Percentiles rank a stretch among this genome's conserved stretches.
Conservation (phyloP, 1,140 invertebrate species). For the Sitodiplosis mosellana region DNA sequence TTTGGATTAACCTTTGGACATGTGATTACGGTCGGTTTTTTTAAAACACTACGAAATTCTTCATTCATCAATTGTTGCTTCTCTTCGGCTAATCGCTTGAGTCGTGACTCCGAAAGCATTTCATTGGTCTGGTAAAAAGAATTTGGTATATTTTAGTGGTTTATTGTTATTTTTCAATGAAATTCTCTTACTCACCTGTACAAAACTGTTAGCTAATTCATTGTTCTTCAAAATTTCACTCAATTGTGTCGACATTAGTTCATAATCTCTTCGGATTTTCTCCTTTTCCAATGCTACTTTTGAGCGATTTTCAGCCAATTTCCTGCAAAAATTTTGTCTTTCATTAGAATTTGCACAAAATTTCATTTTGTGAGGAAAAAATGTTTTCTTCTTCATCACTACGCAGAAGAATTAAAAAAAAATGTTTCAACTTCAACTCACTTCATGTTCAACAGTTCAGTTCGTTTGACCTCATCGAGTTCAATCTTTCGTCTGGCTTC, state of each 20-base stretch:
- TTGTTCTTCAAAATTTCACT: not conserved
- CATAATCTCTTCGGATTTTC: slow-evolving; percentile 3
- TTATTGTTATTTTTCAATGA: too few species aligned
- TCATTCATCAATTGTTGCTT: not conserved
- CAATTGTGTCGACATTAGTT: not conserved
- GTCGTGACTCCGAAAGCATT: not conserved
- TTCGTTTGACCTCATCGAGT: too few species aligned
- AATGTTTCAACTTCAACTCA: not conserved
- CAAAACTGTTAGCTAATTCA: not conserved
- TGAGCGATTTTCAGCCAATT: not conserved
- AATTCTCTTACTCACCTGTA: not conserved
- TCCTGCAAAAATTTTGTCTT: too few species aligned
- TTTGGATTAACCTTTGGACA: too few species aligned
- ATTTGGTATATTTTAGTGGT: too few species aligned
- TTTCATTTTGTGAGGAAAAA: too few species aligned
- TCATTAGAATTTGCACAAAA: too few species aligned
- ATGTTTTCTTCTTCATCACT: too few species aligned
- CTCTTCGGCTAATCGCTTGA: not conserved
- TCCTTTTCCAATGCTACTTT: slow-evolving; percentile 1
- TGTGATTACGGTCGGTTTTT: too few species aligned
- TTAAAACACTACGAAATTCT: not conserved
- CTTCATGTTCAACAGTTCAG: too few species aligned
- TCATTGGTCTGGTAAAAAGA: not conserved
- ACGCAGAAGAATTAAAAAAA: too few species aligned
- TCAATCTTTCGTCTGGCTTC: too few species aligned